Evolutionary conservation across 1,140 invertebrate genomes (phyloP).

Genomic region (Drosophila biarmipes): DNA sequence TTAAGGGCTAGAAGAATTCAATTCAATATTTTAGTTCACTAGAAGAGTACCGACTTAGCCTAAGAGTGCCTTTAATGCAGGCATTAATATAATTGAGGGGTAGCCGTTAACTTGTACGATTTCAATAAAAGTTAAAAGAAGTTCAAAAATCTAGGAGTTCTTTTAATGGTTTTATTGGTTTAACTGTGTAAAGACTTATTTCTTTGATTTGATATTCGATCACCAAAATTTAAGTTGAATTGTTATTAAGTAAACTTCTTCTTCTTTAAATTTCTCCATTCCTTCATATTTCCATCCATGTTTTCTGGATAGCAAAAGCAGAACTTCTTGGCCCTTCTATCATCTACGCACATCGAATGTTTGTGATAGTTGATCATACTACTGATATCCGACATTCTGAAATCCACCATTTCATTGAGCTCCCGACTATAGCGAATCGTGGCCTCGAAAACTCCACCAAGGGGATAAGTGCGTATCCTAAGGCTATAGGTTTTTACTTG

Average conservation of each 20-base stretch:
- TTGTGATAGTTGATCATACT: not conserved
- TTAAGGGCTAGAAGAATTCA: slow-evolving; percentile 46
- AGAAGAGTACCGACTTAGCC: slow-evolving; percentile 22
- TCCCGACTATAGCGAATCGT: not conserved
- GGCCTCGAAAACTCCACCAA: not conserved
- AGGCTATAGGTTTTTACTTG: not conserved
- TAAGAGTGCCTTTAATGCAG: slow-evolving; percentile 31
- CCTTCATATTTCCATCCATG: not conserved
- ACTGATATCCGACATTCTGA: not conserved
- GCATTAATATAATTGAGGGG: slow-evolving; percentile 37
- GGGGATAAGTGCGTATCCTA: not conserved
- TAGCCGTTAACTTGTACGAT: slow-evolving; percentile 10
- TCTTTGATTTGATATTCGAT: too few species aligned
- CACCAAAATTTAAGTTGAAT: too few species aligned
- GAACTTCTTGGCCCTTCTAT: not conserved
- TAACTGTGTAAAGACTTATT: too few species aligned
- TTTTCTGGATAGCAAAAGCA: not conserved
- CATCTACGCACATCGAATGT: not conserved
- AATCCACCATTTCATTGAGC: not conserved
- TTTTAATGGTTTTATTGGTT: too few species aligned
- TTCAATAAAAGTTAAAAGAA: slow-evolving; percentile 15
- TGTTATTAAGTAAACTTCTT: not conserved
- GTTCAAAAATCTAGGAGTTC: too few species aligned
- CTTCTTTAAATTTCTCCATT: not conserved
- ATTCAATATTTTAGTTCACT: slow-evolving; percentile 55